phyloP scores from a whole-genome alignment of 2,888 invertebrate species.

The Taenaris catops region DNA sequence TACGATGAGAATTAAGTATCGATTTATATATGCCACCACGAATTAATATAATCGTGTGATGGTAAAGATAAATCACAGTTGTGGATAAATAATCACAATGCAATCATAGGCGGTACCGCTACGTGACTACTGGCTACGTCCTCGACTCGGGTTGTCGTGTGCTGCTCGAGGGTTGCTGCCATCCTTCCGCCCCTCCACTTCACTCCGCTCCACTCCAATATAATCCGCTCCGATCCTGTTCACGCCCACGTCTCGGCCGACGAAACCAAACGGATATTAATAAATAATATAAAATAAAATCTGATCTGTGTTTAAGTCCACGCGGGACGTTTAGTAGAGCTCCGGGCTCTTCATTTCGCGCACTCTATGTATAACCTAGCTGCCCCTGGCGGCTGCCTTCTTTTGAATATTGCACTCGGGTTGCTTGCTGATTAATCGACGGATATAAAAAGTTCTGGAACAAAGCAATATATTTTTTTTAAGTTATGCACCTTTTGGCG shows the following conservation, averaged over 20 bases:
- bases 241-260: slow-evolving; percentile 36
- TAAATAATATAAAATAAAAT: slow-evolving; percentile 59
- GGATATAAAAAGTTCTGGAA: slow-evolving; percentile 36
- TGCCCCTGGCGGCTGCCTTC: slow-evolving; percentile 62
- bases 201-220: slow-evolving; percentile 12
- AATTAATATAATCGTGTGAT: slow-evolving; percentile 57
- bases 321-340: slow-evolving; percentile 41
- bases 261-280: slow-evolving; percentile 52
- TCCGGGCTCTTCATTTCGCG: slow-evolving; percentile 31
- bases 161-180: slow-evolving; percentile 44
- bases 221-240: slow-evolving; percentile 11
- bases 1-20: slow-evolving; percentile 63
- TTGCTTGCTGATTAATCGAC: slow-evolving; percentile 50
- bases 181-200: slow-evolving; percentile 7
- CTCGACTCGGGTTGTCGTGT: slow-evolving; percentile 23
- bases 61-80: slow-evolving; percentile 74
- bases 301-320: slow-evolving; percentile 57
- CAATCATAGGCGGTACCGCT: slow-evolving; percentile 72
- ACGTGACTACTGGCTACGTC: slow-evolving; percentile 52
- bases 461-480: too few species aligned
- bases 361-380: slow-evolving; percentile 35
- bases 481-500: too few species aligned
- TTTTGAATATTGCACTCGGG: slow-evolving; percentile 54
- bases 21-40: slow-evolving; percentile 73
- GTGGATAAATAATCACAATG: slow-evolving; percentile 71